Conservation (phyloP, 2,113 vertebrate species). For the Sminthopsis crassicaudata region DNA sequence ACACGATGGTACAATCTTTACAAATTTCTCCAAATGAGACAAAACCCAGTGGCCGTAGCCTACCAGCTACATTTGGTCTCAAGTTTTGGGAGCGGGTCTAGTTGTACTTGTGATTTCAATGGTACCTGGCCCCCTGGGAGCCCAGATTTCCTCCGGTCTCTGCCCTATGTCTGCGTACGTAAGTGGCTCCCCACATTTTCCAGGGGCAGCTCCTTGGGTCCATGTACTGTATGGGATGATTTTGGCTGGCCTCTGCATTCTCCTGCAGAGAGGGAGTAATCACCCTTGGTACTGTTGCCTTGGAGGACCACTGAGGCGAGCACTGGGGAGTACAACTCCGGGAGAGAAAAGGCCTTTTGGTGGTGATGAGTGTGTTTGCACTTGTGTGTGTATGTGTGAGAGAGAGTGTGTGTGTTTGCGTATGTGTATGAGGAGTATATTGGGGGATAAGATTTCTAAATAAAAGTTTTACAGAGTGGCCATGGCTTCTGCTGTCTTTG, state of each 20-base stretch:
- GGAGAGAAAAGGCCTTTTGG: constrained; percentile 87
- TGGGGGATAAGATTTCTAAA: constrained; percentile 89
- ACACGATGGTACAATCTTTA: constrained; percentile 82
- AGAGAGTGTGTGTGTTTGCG: constrained; percentile 8
- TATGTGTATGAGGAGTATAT: constrained; percentile 91
- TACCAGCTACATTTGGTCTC: neutral
- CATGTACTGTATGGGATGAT: constrained; percentile 84
- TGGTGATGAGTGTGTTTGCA: constrained; percentile 86
- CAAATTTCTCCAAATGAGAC: constrained; percentile 47
- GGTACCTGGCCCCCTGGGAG: constrained; percentile 85
- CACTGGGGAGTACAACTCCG: constrained; percentile 86
- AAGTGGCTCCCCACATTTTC: constrained; percentile 49
- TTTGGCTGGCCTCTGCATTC: constrained; percentile 86
- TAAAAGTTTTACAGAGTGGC: constrained; percentile 89
- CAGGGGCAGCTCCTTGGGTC: constrained; percentile 80
- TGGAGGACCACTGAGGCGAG: constrained; percentile 80
- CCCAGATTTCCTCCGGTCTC: constrained; percentile 69
- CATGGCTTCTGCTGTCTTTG: constrained; percentile 50
- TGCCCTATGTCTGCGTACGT: constrained; percentile 79
- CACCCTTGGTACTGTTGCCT: constrained; percentile 89
- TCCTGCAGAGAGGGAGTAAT: constrained; percentile 88
- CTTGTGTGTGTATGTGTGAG: neutral
- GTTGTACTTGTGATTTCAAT: constrained; percentile 83
- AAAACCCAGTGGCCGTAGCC: constrained; percentile 59
- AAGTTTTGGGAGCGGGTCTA: constrained; percentile 73